Conservation (phyloP, 2,888 invertebrate species). For the Dorcus hopei region DNA sequence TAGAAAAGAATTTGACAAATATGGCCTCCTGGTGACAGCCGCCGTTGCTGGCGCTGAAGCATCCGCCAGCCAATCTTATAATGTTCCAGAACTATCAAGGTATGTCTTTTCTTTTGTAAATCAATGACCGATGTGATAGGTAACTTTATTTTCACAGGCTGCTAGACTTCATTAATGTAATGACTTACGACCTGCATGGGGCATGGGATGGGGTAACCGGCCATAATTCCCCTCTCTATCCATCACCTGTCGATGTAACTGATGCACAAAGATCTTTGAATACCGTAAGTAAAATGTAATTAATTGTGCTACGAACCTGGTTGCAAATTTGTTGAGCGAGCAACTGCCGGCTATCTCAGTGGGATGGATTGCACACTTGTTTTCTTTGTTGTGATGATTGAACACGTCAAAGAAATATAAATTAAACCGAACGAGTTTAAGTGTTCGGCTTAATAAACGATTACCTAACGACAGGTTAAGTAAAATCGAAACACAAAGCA, state of each 20-base stretch:
- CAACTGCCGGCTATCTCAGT: too few species aligned
- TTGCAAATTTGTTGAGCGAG: too few species aligned
- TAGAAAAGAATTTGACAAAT: constrained; percentile 51
- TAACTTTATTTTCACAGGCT: constrained; percentile 44
- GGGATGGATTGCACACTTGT: too few species aligned
- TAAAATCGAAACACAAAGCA: too few species aligned
- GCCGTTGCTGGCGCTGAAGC: constrained; percentile 52
- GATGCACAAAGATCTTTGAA: constrained; percentile 41
- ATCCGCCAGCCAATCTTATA: constrained; percentile 50
- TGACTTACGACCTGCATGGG: constrained; percentile 72
- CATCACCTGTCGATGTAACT: constrained; percentile 48
- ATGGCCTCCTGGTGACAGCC: constrained; percentile 56
- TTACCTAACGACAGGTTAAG: too few species aligned
- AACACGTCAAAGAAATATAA: too few species aligned
- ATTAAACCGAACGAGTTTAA: too few species aligned
- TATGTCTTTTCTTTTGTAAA: constrained; percentile 26
- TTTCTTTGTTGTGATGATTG: too few species aligned
- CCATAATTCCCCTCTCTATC: constrained; percentile 63
- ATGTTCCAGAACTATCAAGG: constrained; percentile 57
- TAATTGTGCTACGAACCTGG: too few species aligned
- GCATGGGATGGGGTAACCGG: constrained; percentile 63
- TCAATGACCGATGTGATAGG: constrained; percentile 9
- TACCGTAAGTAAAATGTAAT: constrained; percentile 47
- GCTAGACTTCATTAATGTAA: constrained; percentile 65
- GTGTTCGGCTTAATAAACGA: too few species aligned